Evolutionary conservation across 1,140 invertebrate genomes (phyloP).

Genomic region (Babylonia areolata): DNA sequence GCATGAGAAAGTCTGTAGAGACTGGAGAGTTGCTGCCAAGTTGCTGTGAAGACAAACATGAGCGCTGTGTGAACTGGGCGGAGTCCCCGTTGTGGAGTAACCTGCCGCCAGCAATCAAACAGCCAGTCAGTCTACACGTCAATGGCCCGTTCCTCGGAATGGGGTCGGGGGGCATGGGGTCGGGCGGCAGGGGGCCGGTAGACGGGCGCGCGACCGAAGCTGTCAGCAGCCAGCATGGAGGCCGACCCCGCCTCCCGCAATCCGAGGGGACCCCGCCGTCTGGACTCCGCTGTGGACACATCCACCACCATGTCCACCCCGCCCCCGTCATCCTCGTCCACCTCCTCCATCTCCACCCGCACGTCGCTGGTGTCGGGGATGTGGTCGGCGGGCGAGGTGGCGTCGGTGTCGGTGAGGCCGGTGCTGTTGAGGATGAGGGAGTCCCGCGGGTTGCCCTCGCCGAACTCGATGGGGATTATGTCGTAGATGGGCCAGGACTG

Average conservation of each 20-base stretch:
- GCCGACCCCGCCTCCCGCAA: not conserved
- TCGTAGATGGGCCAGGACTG: slow-evolving; percentile 64
- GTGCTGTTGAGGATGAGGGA: not conserved
- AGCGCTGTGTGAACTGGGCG: too few species aligned
- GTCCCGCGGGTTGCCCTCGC: slow-evolving; percentile 1
- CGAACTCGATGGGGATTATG: slow-evolving; percentile 43
- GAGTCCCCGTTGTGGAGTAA: too few species aligned
- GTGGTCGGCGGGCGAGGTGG: not conserved
- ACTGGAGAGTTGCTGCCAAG: too few species aligned
- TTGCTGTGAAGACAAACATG: too few species aligned
- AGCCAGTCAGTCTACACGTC: too few species aligned
- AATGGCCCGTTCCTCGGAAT: not conserved
- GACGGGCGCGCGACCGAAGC: not conserved
- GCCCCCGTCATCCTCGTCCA: not conserved
- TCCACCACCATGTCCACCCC: slow-evolving; percentile 44
- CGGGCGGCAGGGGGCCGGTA: not conserved
- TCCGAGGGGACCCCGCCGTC: slow-evolving; percentile 1
- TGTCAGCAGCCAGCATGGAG: slow-evolving; percentile 19
- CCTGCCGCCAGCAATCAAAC: too few species aligned
- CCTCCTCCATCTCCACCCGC: not conserved
- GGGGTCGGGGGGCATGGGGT: not conserved
- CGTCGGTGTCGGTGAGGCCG: not conserved
- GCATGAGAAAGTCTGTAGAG: too few species aligned
- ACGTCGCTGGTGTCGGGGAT: not conserved
- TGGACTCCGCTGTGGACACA: slow-evolving; percentile 31